Conservation (phyloP, 2,888 invertebrate species). For the Pediacus dermestoides region DNA sequence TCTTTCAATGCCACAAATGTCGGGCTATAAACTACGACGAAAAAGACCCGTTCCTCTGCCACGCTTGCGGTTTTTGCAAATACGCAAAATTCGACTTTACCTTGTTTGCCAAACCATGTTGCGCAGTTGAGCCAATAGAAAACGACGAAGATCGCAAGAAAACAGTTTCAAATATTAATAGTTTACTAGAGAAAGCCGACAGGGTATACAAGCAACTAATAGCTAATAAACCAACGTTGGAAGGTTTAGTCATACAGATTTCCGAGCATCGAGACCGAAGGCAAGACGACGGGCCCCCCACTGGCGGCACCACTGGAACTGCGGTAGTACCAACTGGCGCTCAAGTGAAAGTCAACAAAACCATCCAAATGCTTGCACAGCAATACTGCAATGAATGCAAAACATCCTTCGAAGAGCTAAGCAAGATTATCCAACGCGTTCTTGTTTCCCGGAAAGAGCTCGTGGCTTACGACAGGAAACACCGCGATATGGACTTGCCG, state of each 20-base stretch:
- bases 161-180: slow-evolving; percentile 87
- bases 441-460: slow-evolving; percentile 87
- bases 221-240: slow-evolving; percentile 84
- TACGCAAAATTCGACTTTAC: slow-evolving; percentile 98
- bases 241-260: slow-evolving; percentile 80
- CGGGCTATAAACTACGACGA: slow-evolving; percentile 98
- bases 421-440: slow-evolving; percentile 84
- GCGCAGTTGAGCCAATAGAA: slow-evolving; percentile 96
- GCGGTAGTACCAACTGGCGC: slow-evolving; percentile 33
- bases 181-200: slow-evolving; percentile 90
- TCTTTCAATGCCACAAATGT: slow-evolving; percentile 98
- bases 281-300: slow-evolving; percentile 51
- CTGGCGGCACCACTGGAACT: slow-evolving; percentile 12
- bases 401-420: slow-evolving; percentile 91
- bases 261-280: slow-evolving; percentile 81
- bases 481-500: slow-evolving; percentile 58
- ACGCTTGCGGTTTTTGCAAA: slow-evolving; percentile 98
- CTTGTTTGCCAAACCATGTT: slow-evolving; percentile 84
- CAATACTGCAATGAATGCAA: slow-evolving; percentile 95
- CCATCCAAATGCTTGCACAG: slow-evolving; percentile 90
- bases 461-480: slow-evolving; percentile 84
- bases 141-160: slow-evolving; percentile 95
- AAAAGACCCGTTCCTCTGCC: slow-evolving; percentile 97
- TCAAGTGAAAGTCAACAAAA: slow-evolving; percentile 73
- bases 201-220: slow-evolving; percentile 87